Percentiles rank a stretch among this genome's conserved stretches.
Conservation (phyloP, 1,140 invertebrate species). For the Anoplophora glabripennis region DNA sequence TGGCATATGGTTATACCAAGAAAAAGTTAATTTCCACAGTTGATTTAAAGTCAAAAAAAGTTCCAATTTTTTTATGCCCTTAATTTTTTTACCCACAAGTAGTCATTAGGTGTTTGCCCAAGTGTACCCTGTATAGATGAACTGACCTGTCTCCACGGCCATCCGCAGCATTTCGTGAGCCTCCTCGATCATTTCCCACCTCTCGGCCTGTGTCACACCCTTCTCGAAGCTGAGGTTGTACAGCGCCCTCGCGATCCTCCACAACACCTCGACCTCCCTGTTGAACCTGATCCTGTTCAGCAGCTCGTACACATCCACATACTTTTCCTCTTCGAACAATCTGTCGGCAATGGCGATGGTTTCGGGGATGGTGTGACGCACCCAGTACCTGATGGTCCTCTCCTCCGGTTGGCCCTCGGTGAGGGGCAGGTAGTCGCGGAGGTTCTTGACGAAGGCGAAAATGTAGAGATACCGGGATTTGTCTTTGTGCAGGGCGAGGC, state of each 20-base stretch:
- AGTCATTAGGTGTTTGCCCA: no score
- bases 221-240: conserved; percentile 71
- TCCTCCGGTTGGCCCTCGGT: conserved; percentile 15
- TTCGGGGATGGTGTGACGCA: conserved; percentile 25
- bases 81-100: no score
- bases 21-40: no score
- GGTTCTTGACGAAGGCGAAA: conserved; percentile 13
- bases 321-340: conserved; percentile 34
- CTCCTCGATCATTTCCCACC: conserved; percentile 57
- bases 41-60: no score
- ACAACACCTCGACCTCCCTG: conserved; percentile 38
- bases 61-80: no score
- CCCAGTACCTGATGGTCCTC: conserved; percentile 38
- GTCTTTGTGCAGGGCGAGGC: background rate
- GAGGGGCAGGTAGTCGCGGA: background rate
- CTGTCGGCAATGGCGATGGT: conserved; percentile 38
- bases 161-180: conserved; percentile 56
- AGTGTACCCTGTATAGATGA: background rate
- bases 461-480: conserved; percentile 1
- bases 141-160: conserved; percentile 7
- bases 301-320: conserved; percentile 44
- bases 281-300: conserved; percentile 39
- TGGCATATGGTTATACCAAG: no score
- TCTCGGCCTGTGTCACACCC: conserved; percentile 54
- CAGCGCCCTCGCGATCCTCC: conserved; percentile 46